Evolutionary conservation across 1,140 invertebrate genomes (phyloP).

Genomic region (Palaemon carinicauda): DNA sequence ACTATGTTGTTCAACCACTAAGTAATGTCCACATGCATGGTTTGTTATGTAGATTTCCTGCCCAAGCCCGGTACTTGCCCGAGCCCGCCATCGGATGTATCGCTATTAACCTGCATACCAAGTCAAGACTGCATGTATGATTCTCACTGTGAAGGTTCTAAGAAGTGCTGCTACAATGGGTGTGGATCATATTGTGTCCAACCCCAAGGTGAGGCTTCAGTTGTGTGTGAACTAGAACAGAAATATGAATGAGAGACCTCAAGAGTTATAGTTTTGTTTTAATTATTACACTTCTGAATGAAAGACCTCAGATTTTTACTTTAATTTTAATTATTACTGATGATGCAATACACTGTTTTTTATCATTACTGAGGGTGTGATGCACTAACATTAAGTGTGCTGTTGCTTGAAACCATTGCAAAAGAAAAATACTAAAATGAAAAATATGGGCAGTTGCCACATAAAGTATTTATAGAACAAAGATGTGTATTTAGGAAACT

Average conservation of each 20-base stretch:
- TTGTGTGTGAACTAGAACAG: not conserved
- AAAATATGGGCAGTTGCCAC: no score
- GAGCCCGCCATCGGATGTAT: conserved; percentile 38
- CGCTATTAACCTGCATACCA: conserved; percentile 51
- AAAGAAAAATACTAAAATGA: no score
- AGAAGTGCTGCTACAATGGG: conserved; percentile 84
- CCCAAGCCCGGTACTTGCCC: conserved; percentile 60
- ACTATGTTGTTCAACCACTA: no score
- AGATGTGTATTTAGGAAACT: no score
- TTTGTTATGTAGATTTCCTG: conserved; percentile 30
- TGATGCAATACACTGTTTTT: no score
- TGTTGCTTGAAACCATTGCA: no score
- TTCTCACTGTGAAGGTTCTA: conserved; percentile 74
- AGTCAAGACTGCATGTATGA: conserved; percentile 74
- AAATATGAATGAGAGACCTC: not conserved
- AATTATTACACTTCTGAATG: not conserved
- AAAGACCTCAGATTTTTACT: not conserved
- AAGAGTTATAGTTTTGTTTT: not conserved
- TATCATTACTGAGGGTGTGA: no score
- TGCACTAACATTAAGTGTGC: no score
- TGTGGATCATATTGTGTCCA: conserved; percentile 82
- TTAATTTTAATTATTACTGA: no score
- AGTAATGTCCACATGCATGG: not conserved
- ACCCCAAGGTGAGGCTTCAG: conserved; percentile 64
- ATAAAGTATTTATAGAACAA: no score